Base-by-base conservation (phyloP, 2,888 invertebrate genomes). In the Pocota personata region DNA sequence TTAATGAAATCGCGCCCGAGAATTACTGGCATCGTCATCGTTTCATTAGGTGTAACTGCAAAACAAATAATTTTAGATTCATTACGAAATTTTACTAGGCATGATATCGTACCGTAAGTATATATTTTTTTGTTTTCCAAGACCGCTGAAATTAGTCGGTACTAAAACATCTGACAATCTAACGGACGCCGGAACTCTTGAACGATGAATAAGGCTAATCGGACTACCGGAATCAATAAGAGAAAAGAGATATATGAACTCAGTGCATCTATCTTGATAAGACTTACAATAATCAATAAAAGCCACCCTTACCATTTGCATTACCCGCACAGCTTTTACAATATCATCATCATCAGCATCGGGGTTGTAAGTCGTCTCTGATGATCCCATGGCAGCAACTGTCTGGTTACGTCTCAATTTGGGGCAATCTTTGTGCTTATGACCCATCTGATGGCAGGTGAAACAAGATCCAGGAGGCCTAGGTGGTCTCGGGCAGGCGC, bases 191-290 rank as follows among this genome's bases (percentile, higher is more conserved):
- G 64, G 67, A 19, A 72, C 52, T 40, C 30, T 71, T 32, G 72
- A 82, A 21, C 43, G 37, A 10, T 58, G 48, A 19, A 82, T 76
- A 0, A 76, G 10, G 37, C 62, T 75, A 75, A 75, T 78, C 16
- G 78, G 62, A 37, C 60, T 78, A 35, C 78, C 52, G 4, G 78
- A 72, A 12, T 80, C 67, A 21, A 73, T 52, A 50, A 80, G 60
- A 75, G 72, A 79, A 16, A 64, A 43, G 8, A 52, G 48, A 64
- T 32, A 19, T 48, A 37, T 48, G 21, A 64, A 66, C 16, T 48
- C 30, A 46, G 48, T 60, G n/a, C n/a, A n/a, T n/a, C n/a, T n/a
- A 62, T 48, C 24, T 27, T 72, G 43, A 64, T 40, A 21, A 21
- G 30, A 48, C 19, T 43, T 14, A 52, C 16, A 19, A 27, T 10